These are phyloP conservation scores for Parauchenoglanis punctatus DNA, from an alignment of 2,797 vertebrate genomes.

Conservation along the genomic window DNA sequence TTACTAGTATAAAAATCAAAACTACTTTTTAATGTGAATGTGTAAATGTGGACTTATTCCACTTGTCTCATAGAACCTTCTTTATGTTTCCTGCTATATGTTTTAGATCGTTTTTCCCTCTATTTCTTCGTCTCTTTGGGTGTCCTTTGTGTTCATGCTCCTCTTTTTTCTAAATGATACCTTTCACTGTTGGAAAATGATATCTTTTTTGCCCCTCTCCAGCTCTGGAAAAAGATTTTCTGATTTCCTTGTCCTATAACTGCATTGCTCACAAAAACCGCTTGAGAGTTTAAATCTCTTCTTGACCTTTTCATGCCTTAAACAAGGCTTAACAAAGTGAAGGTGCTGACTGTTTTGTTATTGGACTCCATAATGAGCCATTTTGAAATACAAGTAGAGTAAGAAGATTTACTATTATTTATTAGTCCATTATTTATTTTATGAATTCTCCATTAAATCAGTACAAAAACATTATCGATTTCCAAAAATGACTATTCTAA, in stretches of 20 bases:
- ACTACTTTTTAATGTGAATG: neutral
- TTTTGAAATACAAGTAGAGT: no score
- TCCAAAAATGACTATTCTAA: no score
- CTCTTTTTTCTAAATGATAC: neutral
- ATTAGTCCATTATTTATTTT: no score
- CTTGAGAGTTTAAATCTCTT: neutral
- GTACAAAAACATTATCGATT: no score
- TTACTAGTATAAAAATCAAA: neutral
- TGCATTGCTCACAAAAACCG: neutral
- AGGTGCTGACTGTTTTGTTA: no score
- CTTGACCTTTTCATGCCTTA: neutral
- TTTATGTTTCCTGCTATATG: neutral
- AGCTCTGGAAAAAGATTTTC: neutral
- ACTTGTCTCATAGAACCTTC: neutral
- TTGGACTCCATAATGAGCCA: no score
- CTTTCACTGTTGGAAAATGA: neutral
- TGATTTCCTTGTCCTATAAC: neutral
- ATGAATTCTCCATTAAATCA: no score
- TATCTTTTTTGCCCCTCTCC: neutral
- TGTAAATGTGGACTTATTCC: neutral
- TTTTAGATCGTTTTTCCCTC: neutral
- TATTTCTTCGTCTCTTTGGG: neutral
- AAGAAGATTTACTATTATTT: no score
- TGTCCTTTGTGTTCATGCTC: neutral
- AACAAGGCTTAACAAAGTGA: no score